Base-by-base conservation (phyloP, 1,140 invertebrate genomes). In the Drosophila kikkawai region DNA sequence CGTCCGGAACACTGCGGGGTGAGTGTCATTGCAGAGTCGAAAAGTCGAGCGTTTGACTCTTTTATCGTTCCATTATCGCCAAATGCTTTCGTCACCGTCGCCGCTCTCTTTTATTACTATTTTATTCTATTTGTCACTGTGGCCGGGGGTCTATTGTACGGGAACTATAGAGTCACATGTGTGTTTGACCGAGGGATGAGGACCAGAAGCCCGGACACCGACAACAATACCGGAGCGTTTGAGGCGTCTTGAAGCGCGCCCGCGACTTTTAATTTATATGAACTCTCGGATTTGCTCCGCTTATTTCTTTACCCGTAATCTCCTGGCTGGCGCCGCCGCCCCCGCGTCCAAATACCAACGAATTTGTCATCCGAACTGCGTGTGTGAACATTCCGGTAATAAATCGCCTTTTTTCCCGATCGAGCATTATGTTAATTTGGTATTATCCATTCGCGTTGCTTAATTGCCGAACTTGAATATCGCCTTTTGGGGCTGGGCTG, bases 61-160 rank as follows among this genome's bases (percentile, higher is more conserved):
- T 87, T 87, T 87, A 87, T 87, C 83, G 80, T 87, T 88, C 60
- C 83, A 87, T 87, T 87, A 87, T 88, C 83, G 80, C 80, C 45
- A 75, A 88, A 88, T 66, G 84, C 84, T 88, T 88, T 87, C 84
- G 84, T 87, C 84, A 55, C 53, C 76, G 70, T 74, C 64, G 79
- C 66, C 67, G 82, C 70, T 69, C 70, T 77, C 36, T 75, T 69
- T 86, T 66, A 68, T 67, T 68, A 48, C 71, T 79, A 65, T 79
- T 71, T 79, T 71, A 51, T 55, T 71, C 39, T 68, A 56, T 44
- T 55, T 60, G 63, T 53, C 79, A 55, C 59, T 64, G 60, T 58
- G 47, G 47, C 51, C 29, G 32, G 57, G 51, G 48, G 22, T 68
- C 60, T 80, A 55, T 74, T 82, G 79, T 75, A 17, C 39, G 57